phyloP scores from a whole-genome alignment of 37 sponge, comb jelly and placozoan species.

The Bolinopsis microptera region DNA sequence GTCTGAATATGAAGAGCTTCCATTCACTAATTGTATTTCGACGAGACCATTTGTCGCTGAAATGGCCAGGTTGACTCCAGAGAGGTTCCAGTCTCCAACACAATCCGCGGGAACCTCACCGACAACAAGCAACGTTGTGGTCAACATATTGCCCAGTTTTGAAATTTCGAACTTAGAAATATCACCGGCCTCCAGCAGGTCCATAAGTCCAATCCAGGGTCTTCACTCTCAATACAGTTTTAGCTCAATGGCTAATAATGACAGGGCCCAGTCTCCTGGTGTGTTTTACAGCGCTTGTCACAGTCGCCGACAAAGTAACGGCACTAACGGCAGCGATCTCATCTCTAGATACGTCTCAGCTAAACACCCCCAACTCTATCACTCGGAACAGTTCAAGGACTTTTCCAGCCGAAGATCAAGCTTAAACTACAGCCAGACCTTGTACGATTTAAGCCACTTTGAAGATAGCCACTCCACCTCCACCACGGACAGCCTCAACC shows the following conservation, averaged over 20 bases:
- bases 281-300: background rate
- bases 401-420: background rate
- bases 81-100: background rate
- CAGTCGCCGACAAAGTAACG: background rate
- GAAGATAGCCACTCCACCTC: background rate
- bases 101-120: background rate
- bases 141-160: background rate
- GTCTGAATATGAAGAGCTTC: background rate
- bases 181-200: background rate
- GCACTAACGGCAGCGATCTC: background rate
- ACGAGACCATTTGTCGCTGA: background rate
- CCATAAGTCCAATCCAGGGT: background rate
- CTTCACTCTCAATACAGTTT: background rate
- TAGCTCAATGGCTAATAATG: background rate
- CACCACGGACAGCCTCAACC: background rate
- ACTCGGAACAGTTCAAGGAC: background rate
- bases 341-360: background rate
- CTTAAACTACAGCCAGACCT: background rate
- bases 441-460: background rate
- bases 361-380: background rate
- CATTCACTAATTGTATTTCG: too few species aligned
- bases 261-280: background rate
- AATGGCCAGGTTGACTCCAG: background rate
- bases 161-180: background rate
- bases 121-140: background rate